These are phyloP conservation scores for Pituophis catenifer DNA, from an alignment of 2,113 vertebrate species.

Conservation along the genomic window DNA sequence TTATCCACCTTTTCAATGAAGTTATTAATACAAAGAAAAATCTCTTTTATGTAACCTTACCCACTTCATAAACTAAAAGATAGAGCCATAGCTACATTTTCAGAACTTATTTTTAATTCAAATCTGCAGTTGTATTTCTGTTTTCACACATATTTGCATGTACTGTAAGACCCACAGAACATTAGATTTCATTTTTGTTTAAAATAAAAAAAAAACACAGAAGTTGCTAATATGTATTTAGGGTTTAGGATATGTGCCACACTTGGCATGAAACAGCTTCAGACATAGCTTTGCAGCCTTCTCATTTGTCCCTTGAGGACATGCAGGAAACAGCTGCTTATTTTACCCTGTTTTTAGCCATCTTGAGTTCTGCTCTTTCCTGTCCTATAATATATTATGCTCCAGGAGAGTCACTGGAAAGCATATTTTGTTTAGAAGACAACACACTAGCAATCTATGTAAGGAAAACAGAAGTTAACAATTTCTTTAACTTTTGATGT, in stretches of 20 bases:
- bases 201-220: neutral
- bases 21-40: neutral
- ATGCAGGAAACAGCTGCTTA: conserved; percentile 19
- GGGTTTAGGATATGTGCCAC: neutral
- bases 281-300: neutral
- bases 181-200: neutral
- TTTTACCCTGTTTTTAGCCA: neutral
- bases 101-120: neutral
- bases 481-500: neutral
- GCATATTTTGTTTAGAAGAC: neutral
- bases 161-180: neutral
- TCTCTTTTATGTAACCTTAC: neutral
- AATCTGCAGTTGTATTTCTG: neutral
- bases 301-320: neutral
- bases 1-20: neutral
- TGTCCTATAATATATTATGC: neutral
- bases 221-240: neutral
- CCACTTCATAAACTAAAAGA: neutral
- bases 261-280: neutral
- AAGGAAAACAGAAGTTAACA: neutral
- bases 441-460: neutral
- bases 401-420: neutral
- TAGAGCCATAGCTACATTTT: neutral
- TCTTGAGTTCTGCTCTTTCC: neutral
- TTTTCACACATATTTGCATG: neutral